These are phyloP conservation scores for Epirrhoe tristata DNA, from an alignment of 2,888 invertebrate genomes.

Conservation along the genomic window DNA sequence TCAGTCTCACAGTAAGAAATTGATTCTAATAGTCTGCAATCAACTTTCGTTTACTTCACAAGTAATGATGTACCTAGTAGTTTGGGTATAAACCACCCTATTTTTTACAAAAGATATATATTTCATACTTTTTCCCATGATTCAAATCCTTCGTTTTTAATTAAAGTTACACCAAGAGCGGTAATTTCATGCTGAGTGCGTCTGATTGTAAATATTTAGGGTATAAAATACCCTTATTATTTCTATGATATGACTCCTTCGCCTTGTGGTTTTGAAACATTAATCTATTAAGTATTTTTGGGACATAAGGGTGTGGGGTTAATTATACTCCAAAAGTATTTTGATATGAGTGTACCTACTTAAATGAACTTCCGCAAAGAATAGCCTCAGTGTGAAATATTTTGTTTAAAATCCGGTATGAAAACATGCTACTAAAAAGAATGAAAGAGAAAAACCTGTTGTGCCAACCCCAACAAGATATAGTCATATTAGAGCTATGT, in stretches of 20 bases:
- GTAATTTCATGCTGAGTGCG: constrained; percentile 52
- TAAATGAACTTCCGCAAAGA: background rate
- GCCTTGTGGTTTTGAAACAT: constrained; percentile 7
- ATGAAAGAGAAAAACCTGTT: too few relatives aligned
- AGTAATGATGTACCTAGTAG: constrained; percentile 27
- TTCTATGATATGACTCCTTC: constrained; percentile 10
- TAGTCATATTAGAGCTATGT: too few relatives aligned
- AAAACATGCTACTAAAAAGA: too few relatives aligned
- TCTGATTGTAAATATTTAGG: constrained; percentile 46
- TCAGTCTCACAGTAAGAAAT: background rate
- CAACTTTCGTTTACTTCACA: constrained; percentile 14
- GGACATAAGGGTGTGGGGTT: background rate
- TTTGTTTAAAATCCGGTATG: too few relatives aligned
- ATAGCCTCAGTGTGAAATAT: background rate
- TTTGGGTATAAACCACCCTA: constrained; percentile 20
- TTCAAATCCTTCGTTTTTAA: constrained; percentile 42
- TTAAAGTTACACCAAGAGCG: constrained; percentile 37
- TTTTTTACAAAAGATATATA: constrained; percentile 23
- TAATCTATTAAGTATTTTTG: constrained; percentile 1
- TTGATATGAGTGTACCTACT: background rate
- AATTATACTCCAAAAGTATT: background rate
- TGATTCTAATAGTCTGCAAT: background rate
- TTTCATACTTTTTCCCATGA: constrained; percentile 49
- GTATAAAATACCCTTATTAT: constrained; percentile 43
- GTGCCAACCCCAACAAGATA: too few relatives aligned